phyloP scores from a whole-genome alignment of 1,140 invertebrate species.

The Hyposmocoma kahamanoa region DNA sequence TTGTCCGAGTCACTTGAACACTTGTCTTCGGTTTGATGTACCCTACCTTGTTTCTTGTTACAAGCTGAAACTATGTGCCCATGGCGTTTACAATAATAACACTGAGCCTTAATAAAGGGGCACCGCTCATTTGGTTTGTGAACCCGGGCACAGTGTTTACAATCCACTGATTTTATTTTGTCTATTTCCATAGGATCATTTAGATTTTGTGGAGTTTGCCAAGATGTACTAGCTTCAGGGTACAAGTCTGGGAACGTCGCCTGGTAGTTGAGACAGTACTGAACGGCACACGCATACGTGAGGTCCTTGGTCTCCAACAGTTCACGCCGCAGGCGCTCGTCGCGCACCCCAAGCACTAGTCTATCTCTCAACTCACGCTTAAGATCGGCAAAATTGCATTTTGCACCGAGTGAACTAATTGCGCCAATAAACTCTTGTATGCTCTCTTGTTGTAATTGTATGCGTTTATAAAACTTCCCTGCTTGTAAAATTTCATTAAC shows the following conservation, averaged over 20 bases:
- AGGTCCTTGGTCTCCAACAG: conserved; percentile 18
- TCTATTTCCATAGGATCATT: conserved; percentile 22
- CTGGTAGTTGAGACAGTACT: conserved; percentile 22
- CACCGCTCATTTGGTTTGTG: conserved; percentile 19
- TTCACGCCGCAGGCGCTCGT: conserved; percentile 21
- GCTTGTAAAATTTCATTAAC: conserved; percentile 26
- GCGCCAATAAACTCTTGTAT: conserved; percentile 23
- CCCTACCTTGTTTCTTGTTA: conserved; percentile 12
- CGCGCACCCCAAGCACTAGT: conserved; percentile 19
- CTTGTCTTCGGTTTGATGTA: conserved; percentile 9
- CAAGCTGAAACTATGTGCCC: conserved; percentile 22
- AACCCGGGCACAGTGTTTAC: conserved; percentile 15
- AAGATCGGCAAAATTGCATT: conserved; percentile 22
- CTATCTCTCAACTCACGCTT: conserved; percentile 20
- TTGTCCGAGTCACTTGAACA: background rate
- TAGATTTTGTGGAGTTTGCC: conserved; percentile 16
- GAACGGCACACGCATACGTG: conserved; percentile 17
- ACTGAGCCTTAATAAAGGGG: conserved; percentile 17
- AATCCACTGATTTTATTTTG: conserved; percentile 17
- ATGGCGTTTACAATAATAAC: conserved; percentile 20
- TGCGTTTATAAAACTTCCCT: conserved; percentile 22
- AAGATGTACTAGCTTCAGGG: conserved; percentile 11
- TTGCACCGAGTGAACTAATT: conserved; percentile 15
- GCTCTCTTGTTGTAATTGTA: conserved; percentile 18
- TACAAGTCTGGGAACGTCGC: conserved; percentile 22